A percentile compares a stretch with the other conserved stretches of the same genome.
phyloP scores from a whole-genome alignment of 2,888 invertebrate species.

The Teleiodes luculella region DNA sequence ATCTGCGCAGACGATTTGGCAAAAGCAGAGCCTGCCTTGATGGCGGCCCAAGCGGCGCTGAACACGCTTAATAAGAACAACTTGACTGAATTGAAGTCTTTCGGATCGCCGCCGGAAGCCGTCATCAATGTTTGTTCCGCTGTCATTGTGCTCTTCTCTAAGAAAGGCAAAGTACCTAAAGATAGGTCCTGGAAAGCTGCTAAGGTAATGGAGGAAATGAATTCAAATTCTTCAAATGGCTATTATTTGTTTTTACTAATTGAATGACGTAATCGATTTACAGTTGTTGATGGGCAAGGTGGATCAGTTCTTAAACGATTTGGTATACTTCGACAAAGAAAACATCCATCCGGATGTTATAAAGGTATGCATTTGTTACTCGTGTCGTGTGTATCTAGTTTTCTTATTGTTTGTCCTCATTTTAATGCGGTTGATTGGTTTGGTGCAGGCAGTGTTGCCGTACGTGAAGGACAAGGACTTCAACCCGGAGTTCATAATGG shows the following conservation, averaged over 20 bases:
- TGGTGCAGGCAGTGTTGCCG: slow-evolving; percentile 67
- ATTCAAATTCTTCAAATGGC: too few relatives aligned
- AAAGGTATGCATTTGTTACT: too few relatives aligned
- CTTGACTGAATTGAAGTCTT: slow-evolving; percentile 95
- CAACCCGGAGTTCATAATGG: slow-evolving; percentile 87
- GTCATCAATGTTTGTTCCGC: slow-evolving; percentile 93
- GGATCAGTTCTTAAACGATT: slow-evolving; percentile 89
- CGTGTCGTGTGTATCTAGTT: too few relatives aligned
- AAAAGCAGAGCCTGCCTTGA: slow-evolving; percentile 93
- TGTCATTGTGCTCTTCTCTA: slow-evolving; percentile 90
- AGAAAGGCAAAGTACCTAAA: slow-evolving; percentile 91
- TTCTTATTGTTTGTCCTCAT: too few relatives aligned
- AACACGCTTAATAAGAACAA: slow-evolving; percentile 96
- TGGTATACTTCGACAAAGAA: slow-evolving; percentile 94
- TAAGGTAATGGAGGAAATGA: slow-evolving; percentile 70
- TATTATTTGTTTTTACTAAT: not conserved
- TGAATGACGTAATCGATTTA: slow-evolving; percentile 24
- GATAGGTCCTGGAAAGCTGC: slow-evolving; percentile 95
- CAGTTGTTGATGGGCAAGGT: slow-evolving; percentile 91
- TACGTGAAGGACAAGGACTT: slow-evolving; percentile 87
- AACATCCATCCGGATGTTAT: slow-evolving; percentile 93
- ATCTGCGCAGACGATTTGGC: slow-evolving; percentile 93
- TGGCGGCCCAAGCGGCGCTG: slow-evolving; percentile 93
- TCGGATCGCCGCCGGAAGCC: slow-evolving; percentile 93
- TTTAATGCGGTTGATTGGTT: too few relatives aligned